Evolutionary conservation across 2,888 invertebrate genomes (phyloP).

Genomic region (Isotomurus palustris): DNA sequence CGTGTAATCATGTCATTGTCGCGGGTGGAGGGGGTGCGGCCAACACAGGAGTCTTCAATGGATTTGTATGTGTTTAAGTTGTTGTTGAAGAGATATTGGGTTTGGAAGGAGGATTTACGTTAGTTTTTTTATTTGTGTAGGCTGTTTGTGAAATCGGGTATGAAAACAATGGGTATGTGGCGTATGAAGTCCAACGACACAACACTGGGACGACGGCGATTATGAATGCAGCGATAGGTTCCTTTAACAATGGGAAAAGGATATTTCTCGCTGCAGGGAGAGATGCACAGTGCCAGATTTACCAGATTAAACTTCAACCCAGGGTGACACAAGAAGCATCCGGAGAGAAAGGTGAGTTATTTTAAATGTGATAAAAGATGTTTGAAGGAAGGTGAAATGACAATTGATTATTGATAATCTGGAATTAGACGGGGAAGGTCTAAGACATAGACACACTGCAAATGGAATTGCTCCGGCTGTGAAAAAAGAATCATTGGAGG

Average conservation of each 20-base stretch:
- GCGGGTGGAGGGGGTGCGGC: slow-evolving; percentile 96
- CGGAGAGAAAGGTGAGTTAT: background rate
- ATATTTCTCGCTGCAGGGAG: slow-evolving; percentile 83
- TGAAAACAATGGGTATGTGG: slow-evolving; percentile 74
- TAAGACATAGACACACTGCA: slow-evolving; percentile 21
- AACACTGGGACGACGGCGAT: slow-evolving; percentile 85
- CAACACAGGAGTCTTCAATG: slow-evolving; percentile 95
- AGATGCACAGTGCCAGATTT: slow-evolving; percentile 84
- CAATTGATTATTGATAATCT: background rate
- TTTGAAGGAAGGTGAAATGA: background rate
- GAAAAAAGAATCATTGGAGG: background rate
- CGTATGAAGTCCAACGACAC: slow-evolving; percentile 81
- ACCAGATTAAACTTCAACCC: slow-evolving; percentile 50
- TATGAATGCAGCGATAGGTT: slow-evolving; percentile 80
- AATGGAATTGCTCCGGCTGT: slow-evolving; percentile 25
- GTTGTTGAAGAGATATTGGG: background rate
- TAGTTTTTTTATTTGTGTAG: slow-evolving; percentile 54
- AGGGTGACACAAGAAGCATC: background rate
- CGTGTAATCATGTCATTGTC: slow-evolving; percentile 87
- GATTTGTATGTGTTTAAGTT: slow-evolving; percentile 70
- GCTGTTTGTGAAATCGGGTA: slow-evolving; percentile 88
- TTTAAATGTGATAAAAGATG: no score
- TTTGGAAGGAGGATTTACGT: background rate
- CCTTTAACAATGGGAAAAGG: slow-evolving; percentile 60
- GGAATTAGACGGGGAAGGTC: slow-evolving; percentile 8